Percentiles rank a stretch among this genome's conserved stretches.
Evolutionary conservation across 2,888 invertebrate species (phyloP).

Genomic region (Norana najaformis): DNA sequence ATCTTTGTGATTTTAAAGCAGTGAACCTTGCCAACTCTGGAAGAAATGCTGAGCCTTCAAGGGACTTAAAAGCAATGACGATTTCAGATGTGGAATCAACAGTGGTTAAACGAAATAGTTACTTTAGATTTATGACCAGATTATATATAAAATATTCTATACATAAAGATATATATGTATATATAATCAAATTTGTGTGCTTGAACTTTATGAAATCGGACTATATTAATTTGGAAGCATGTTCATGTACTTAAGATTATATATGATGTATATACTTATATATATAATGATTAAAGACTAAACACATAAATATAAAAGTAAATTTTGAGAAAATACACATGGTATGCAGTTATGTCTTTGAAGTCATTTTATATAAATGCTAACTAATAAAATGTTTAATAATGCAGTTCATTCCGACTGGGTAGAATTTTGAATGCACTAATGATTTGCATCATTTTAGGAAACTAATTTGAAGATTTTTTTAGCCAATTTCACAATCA

Average conservation of each 20-base stretch:
- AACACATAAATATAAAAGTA: neutral
- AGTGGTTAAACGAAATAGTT: neutral
- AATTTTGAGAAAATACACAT: neutral
- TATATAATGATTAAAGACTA: neutral
- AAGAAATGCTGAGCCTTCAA: constrained; percentile 13
- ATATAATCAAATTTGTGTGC: constrained; percentile 3
- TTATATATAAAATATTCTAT: neutral
- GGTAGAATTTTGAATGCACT: neutral
- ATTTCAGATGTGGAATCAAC: constrained; percentile 13
- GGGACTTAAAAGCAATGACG: neutral
- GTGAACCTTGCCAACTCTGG: constrained; percentile 7
- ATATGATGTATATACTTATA: constrained; percentile 13
- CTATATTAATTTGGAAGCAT: constrained; percentile 13
- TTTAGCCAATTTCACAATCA: constrained; percentile 13
- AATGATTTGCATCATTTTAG: neutral
- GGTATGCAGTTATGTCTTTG: neutral
- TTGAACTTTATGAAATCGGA: constrained; percentile 13
- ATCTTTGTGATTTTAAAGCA: neutral
- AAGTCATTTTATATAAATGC: neutral
- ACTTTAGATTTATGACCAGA: constrained; percentile 13
- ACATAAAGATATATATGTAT: neutral
- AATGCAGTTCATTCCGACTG: constrained; percentile 8
- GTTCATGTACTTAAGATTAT: neutral
- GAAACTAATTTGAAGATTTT: neutral
- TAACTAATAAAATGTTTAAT: neutral